Evolutionary conservation across 1,140 invertebrate species (phyloP).

Genomic region (Ips typographus): DNA sequence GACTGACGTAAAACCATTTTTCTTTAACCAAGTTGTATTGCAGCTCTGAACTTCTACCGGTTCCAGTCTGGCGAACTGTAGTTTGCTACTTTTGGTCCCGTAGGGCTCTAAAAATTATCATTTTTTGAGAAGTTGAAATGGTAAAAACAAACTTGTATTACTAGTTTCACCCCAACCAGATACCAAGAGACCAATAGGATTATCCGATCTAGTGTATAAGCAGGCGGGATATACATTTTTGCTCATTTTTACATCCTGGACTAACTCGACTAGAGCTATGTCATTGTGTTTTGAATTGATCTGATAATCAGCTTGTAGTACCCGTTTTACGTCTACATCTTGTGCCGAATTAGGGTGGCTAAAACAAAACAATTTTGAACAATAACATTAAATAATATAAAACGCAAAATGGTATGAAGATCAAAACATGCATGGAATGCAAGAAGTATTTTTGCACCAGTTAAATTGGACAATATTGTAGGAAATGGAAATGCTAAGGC

Average conservation of each 20-base stretch:
- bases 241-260: conserved; percentile 31
- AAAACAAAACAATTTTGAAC: no score
- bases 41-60: conserved; percentile 23
- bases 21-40: conserved; percentile 30
- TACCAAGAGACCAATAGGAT: conserved; percentile 43
- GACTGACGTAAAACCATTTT: conserved; percentile 1
- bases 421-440: no score
- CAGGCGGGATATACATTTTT: conserved; percentile 46
- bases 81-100: no score
- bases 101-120: no score
- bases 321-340: conserved; percentile 26
- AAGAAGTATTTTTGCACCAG: no score
- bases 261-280: conserved; percentile 43
- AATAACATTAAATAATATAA: no score
- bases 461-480: no score
- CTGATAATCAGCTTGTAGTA: conserved; percentile 40
- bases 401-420: no score
- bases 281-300: conserved; percentile 40
- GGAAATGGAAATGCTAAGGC: no score
- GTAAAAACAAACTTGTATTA: not conserved
- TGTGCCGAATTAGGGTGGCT: not conserved
- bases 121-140: no score
- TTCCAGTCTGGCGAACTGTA: no score
- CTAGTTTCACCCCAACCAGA: conserved; percentile 45
- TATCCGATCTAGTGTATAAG: conserved; percentile 42